Evolutionary conservation across 2,113 vertebrate species (phyloP), one percentile per base, ranked within the genome.

Genomic region (Limanda limanda): DNA sequence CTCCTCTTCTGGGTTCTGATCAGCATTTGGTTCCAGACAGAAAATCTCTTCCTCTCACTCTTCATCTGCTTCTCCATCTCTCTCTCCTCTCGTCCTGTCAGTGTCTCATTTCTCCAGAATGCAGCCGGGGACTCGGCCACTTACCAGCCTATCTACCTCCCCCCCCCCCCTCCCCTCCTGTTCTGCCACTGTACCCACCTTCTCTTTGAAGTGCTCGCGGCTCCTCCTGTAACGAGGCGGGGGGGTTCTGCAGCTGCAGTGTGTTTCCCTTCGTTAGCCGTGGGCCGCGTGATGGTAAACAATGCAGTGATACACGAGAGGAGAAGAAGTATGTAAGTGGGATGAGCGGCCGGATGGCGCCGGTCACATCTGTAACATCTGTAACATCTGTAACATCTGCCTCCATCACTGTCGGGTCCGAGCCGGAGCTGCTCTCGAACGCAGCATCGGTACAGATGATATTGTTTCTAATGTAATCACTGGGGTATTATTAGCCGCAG

Each of bases 41-140:
- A 79, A 92, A 92, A 92, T 91, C 90, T 71, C 80, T 90, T 78
- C 71, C 87, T 84, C 90, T 89, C 85, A 58, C 76, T 88, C 86
- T 68, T 75, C 83, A 82, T 91, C 83, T 85, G 76, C 83, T 75
- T 78, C 88, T 88, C 78, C 69, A 75, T 81, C 84, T 84, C 76
- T 74, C 72, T 61, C 68, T n/a, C n/a, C n/a, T n/a, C 73, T 77
- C 74, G 76, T 52, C 74, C 78, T 82, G 84, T 85, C 87, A 72
- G 74, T 7, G 40, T 72, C 56, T 86, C 78, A 58, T 12, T 52
- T 82, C 89, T 82, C 89, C 72, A 86, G 88, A 59, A 88, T 90
- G 81, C 89, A 83, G 81, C 71, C n/a, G 20, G 77, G 74, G 69
- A 70, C 7, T 20, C 69, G 25, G 59, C 10, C 78, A 77, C 83